phyloP scores from a whole-genome alignment of 1,140 invertebrate species.

The Hyles vespertilio region DNA sequence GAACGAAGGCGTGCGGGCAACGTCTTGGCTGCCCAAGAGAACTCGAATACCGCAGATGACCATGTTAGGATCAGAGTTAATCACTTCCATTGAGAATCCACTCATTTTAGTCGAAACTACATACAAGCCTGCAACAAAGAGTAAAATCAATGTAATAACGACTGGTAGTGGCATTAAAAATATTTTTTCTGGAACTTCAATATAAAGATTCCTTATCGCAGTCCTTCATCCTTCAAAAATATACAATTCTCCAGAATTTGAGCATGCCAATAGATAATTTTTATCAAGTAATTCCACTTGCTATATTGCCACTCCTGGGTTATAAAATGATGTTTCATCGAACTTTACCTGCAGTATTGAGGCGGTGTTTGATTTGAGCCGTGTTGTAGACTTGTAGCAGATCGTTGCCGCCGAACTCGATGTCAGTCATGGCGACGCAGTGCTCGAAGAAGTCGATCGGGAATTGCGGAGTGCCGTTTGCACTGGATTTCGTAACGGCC shows the following conservation, averaged over 20 bases:
- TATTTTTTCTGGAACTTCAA: neutral
- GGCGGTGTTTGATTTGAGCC: constrained; percentile 94
- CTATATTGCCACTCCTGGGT: neutral
- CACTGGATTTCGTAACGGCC: constrained; percentile 54
- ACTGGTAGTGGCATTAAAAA: neutral
- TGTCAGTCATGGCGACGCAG: constrained; percentile 91
- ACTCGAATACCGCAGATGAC: constrained; percentile 93
- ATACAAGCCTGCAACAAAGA: constrained; percentile 81
- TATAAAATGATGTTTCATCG: neutral
- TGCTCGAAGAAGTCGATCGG: constrained; percentile 98
- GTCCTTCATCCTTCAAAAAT: too few species aligned
- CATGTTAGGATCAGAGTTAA: constrained; percentile 90
- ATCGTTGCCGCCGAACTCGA: constrained; percentile 97
- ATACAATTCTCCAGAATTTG: too few species aligned
- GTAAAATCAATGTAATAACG: neutral
- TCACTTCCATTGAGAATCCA: constrained; percentile 93
- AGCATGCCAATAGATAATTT: too few species aligned
- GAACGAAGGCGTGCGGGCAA: constrained; percentile 88
- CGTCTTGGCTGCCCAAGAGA: constrained; percentile 90
- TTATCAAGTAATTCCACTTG: too few species aligned
- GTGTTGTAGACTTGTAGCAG: constrained; percentile 96
- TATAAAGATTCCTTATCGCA: too few species aligned
- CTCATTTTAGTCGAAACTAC: constrained; percentile 91
- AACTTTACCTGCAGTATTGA: constrained; percentile 84
- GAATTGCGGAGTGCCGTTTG: constrained; percentile 78